Conservation (phyloP, 2,797 vertebrate genomes). For the Dicrostonyx torquatus region DNA sequence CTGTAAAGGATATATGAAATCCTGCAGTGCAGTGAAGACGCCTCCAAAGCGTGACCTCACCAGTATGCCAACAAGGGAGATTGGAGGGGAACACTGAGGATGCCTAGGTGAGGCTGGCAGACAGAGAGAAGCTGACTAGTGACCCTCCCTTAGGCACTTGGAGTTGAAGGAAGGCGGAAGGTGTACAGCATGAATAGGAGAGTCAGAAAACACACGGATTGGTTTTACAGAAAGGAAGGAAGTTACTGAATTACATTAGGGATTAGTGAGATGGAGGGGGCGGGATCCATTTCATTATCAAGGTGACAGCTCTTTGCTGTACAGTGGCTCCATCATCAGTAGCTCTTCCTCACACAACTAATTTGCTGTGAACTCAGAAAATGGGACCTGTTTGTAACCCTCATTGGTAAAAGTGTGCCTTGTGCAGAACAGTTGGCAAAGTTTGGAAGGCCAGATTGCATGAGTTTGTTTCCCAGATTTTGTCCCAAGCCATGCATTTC, state of each 20-base stretch:
- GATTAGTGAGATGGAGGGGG: background rate
- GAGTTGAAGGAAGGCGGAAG: background rate
- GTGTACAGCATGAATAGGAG: background rate
- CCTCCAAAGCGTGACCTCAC: background rate
- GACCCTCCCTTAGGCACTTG: background rate
- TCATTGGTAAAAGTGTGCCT: background rate
- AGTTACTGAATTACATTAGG: background rate
- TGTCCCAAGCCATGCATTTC: conserved; percentile 1
- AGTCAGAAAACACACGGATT: background rate
- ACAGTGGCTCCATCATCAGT: background rate
- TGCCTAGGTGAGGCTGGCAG: background rate
- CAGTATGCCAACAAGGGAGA: background rate
- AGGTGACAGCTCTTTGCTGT: too few relatives aligned
- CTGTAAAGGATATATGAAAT: background rate
- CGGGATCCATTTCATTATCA: background rate
- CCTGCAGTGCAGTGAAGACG: rapidly evolving
- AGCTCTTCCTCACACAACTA: background rate
- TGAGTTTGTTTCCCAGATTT: conserved; percentile 17
- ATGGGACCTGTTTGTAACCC: background rate
- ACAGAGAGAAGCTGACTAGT: too few relatives aligned
- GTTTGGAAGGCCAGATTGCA: background rate
- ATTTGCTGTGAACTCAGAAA: background rate
- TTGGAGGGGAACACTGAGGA: too few relatives aligned
- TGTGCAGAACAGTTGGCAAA: background rate
- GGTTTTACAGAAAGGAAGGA: background rate